phyloP scores from a whole-genome alignment of 2,797 vertebrate genomes.

The Helarctos malayanus region DNA sequence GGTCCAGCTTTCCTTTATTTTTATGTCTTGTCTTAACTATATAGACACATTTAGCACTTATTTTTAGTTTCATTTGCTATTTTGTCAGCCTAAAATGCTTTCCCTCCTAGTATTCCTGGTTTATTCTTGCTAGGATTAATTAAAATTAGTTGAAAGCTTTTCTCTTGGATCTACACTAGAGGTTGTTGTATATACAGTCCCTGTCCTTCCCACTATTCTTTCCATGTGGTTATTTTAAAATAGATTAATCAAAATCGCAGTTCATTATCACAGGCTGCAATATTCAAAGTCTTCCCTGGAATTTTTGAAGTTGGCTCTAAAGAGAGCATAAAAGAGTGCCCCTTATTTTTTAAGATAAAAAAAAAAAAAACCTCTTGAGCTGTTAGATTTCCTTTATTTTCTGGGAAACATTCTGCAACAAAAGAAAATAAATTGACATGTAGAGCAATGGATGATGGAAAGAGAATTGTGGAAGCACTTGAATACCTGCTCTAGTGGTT shows the following conservation, averaged over 20 bases:
- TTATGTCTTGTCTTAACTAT: not conserved
- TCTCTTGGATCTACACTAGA: not conserved
- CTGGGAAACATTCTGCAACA: not conserved
- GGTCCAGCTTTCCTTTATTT: not conserved
- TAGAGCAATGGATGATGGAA: not conserved
- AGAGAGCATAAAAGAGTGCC: not conserved
- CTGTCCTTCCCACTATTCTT: not conserved
- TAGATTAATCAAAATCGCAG: conserved; percentile 44
- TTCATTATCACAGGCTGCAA: not conserved
- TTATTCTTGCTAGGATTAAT: conserved; percentile 44
- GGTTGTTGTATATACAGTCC: not conserved
- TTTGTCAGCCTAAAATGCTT: not conserved
- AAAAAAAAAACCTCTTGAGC: not conserved
- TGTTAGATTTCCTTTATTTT: conserved; percentile 57
- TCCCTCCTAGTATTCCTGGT: not conserved
- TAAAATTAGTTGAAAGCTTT: conserved; percentile 50
- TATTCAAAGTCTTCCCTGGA: conserved; percentile 8
- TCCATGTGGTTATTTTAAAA: conserved; percentile 2
- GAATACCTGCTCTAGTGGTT: not conserved
- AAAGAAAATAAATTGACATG: conserved; percentile 10
- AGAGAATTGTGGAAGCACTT: not conserved
- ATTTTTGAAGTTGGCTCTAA: conserved; percentile 61
- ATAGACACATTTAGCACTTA: not conserved
- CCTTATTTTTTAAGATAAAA: conserved; percentile 47
- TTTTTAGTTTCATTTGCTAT: not conserved